phyloP scores from a whole-genome alignment of 2,113 vertebrate species.

The Balaenoptera acutorostrata region DNA sequence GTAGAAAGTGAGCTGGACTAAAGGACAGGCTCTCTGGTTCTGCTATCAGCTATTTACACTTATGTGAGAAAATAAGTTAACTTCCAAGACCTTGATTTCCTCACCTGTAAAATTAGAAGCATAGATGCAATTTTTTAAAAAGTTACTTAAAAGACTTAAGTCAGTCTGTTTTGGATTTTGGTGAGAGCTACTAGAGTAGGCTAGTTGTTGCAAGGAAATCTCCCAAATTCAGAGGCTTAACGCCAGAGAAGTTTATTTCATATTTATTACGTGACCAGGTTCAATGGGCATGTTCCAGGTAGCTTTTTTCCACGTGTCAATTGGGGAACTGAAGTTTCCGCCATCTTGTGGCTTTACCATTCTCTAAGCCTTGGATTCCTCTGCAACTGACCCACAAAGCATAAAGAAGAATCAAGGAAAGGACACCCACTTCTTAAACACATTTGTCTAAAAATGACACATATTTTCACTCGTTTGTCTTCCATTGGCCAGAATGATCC shows the following conservation, averaged over 20 bases:
- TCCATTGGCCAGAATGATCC: background rate
- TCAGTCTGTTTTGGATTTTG: background rate
- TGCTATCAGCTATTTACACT: background rate
- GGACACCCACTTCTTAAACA: background rate
- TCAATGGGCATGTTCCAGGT: background rate
- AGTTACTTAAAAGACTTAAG: background rate
- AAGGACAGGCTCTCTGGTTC: background rate
- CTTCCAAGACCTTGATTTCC: background rate
- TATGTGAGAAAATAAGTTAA: background rate
- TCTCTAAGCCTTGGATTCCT: background rate
- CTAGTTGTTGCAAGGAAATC: background rate
- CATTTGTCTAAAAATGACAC: background rate
- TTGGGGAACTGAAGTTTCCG: background rate
- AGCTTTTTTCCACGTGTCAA: background rate
- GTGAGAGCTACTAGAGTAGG: background rate
- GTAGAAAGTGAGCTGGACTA: background rate
- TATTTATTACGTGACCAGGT: background rate
- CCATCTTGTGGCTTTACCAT: background rate
- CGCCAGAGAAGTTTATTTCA: background rate
- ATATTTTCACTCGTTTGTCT: background rate
- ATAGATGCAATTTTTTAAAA: background rate
- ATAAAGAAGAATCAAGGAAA: background rate
- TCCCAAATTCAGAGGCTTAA: background rate
- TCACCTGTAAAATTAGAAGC: background rate
- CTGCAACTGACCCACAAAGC: background rate